Percentiles rank a stretch among this genome's conserved stretches.
Evolutionary conservation across 2,888 invertebrate genomes (phyloP).

Genomic region (Hirtodrosophila trivittata): DNA sequence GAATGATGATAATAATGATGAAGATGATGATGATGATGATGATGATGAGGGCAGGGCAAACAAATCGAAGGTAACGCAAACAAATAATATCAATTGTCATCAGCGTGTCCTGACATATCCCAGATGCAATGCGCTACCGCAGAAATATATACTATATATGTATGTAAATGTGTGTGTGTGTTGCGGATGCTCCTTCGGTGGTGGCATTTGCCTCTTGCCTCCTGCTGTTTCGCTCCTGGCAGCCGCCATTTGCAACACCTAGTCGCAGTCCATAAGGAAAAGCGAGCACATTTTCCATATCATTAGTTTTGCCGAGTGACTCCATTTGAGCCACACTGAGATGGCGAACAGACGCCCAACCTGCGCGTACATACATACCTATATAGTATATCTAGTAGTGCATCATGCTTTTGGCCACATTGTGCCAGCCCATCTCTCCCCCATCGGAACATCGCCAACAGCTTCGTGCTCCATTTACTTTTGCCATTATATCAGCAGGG

Average conservation of each 20-base stretch:
- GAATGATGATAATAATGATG: too few species aligned
- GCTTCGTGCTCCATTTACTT: conserved; percentile 73
- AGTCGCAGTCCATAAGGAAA: conserved; percentile 26
- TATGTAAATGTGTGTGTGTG: conserved; percentile 7
- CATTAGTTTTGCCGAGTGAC: conserved; percentile 79
- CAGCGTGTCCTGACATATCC: conserved; percentile 44
- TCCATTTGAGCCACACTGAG: conserved; percentile 68
- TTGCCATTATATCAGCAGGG: conserved; percentile 47
- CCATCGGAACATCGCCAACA: conserved; percentile 32
- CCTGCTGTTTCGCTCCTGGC: conserved; percentile 34
- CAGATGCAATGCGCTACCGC: conserved; percentile 29
- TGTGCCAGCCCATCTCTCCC: neutral
- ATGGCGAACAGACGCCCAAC: conserved; percentile 44
- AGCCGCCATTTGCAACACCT: conserved; percentile 62
- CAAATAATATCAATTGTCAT: conserved; percentile 77
- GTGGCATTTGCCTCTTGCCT: conserved; percentile 30
- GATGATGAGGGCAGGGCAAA: conserved; percentile 28
- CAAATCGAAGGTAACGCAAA: conserved; percentile 54
- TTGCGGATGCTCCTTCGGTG: neutral
- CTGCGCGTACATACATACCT: conserved; percentile 1
- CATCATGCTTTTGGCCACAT: conserved; percentile 43
- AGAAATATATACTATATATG: conserved; percentile 17
- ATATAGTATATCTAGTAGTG: conserved; percentile 20
- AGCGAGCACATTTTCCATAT: conserved; percentile 78
- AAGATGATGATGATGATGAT: neutral